A percentile compares a stretch with the other conserved stretches of the same genome.
Evolutionary conservation across 37 sponge, comb jelly and placozoan genomes (phyloP).

Genomic region (Beroe forskalii): DNA sequence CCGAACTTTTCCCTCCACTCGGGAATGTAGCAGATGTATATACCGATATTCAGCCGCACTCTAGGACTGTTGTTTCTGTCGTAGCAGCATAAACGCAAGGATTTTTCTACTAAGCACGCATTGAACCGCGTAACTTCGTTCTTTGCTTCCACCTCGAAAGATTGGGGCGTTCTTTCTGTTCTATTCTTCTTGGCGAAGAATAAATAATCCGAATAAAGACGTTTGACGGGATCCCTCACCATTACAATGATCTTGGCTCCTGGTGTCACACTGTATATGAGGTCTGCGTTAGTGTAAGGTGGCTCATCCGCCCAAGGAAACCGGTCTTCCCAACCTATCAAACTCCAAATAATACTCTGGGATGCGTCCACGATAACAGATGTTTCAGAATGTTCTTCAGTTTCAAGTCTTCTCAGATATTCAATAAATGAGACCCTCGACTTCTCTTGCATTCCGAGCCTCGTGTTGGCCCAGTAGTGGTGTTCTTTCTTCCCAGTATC

Average conservation of each 20-base stretch:
- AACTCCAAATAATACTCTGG: neutral
- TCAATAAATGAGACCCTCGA: no score
- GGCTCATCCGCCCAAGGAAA: neutral
- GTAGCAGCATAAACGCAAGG: neutral
- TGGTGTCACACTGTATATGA: no score
- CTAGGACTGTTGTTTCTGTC: neutral
- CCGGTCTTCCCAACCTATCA: neutral
- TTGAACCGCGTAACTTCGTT: neutral
- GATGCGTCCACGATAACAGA: neutral
- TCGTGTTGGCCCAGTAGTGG: slow-evolving; percentile 12
- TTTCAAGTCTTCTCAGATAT: no score
- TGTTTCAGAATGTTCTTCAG: no score
- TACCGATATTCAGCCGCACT: no score
- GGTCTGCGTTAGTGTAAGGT: no score
- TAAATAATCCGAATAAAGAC: slow-evolving; percentile 5
- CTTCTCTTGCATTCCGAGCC: neutral
- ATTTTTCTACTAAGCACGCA: neutral
- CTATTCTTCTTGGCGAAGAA: neutral
- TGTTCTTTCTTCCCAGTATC: neutral
- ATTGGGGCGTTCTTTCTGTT: neutral
- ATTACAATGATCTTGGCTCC: no score
- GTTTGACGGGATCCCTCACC: no score
- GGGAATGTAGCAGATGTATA: neutral
- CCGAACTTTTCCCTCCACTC: neutral
- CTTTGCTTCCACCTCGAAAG: neutral